phyloP scores from a whole-genome alignment of 2,888 invertebrate species.

The Stenodera caucasica region DNA sequence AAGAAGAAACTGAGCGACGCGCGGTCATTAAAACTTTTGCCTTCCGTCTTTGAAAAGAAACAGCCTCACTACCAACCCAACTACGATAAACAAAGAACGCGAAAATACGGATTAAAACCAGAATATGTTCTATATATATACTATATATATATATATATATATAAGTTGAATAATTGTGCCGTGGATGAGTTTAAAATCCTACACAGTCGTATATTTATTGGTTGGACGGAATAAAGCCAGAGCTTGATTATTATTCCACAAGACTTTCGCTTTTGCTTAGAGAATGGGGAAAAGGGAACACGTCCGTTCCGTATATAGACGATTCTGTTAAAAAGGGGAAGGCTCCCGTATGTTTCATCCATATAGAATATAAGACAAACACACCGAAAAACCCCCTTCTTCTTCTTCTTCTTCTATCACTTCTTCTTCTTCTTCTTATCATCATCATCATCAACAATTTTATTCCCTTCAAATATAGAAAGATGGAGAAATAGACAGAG shows the following conservation, averaged over 20 bases:
- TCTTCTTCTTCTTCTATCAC: neutral
- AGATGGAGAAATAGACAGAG: neutral
- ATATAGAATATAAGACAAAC: too few species aligned
- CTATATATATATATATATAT: too few species aligned
- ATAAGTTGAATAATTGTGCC: slow-evolving; percentile 55
- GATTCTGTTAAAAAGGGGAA: too few species aligned
- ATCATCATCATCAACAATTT: slow-evolving; percentile 3
- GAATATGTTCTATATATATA: too few species aligned
- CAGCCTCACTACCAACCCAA: slow-evolving; percentile 49
- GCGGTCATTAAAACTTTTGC: slow-evolving; percentile 56
- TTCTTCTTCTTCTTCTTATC: neutral
- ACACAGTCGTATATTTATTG: slow-evolving; percentile 55
- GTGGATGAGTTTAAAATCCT: slow-evolving; percentile 56
- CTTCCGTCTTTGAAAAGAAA: slow-evolving; percentile 52
- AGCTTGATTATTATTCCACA: slow-evolving; percentile 53
- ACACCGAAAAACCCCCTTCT: neutral
- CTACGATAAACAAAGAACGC: slow-evolving; percentile 53
- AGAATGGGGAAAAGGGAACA: neutral
- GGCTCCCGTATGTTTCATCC: neutral
- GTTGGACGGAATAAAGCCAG: slow-evolving; percentile 49
- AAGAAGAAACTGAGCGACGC: slow-evolving; percentile 38
- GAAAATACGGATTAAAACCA: slow-evolving; percentile 51
- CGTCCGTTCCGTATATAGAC: too few species aligned
- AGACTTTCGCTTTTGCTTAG: slow-evolving; percentile 52
- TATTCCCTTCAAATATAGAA: neutral